These are phyloP conservation scores for Hylaeus volcanicus DNA, from an alignment of 1,140 invertebrate species.

Conservation along the genomic window DNA sequence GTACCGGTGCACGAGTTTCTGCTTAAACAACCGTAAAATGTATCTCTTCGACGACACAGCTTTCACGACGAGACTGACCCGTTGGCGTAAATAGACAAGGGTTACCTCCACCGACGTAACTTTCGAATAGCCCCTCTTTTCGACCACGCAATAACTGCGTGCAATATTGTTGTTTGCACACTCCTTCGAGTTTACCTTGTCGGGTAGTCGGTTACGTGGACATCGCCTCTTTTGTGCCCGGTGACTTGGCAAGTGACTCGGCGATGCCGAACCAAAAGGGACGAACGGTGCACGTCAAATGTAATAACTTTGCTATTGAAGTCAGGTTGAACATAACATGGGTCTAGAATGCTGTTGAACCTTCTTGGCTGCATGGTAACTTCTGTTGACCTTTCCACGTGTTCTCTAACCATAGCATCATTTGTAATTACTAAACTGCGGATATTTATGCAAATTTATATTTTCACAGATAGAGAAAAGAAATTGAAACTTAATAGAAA, in stretches of 20 bases:
- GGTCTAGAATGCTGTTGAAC: too few species aligned
- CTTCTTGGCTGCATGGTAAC: too few species aligned
- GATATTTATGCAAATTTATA: too few species aligned
- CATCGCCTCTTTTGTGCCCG: not conserved
- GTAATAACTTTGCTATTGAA: slow-evolving; percentile 14
- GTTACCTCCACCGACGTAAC: slow-evolving; percentile 1
- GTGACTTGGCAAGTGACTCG: too few species aligned
- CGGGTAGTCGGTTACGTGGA: slow-evolving; percentile 1
- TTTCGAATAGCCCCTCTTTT: slow-evolving; percentile 2
- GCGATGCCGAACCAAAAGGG: not conserved
- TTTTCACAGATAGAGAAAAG: too few species aligned
- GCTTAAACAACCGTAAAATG: not conserved
- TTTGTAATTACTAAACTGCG: too few species aligned
- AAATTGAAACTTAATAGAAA: too few species aligned
- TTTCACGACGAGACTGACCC: not conserved
- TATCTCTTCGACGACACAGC: not conserved
- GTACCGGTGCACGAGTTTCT: not conserved
- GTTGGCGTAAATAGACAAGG: slow-evolving; percentile 28
- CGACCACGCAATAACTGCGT: slow-evolving; percentile 13
- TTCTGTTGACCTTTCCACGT: too few species aligned
- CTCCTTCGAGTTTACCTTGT: slow-evolving; percentile 14
- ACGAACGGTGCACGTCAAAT: not conserved
- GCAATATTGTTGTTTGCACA: slow-evolving; percentile 35
- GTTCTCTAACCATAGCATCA: too few species aligned
- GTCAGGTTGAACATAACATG: not conserved